Evolutionary conservation across 2,113 vertebrate genomes (phyloP), one percentile per base, ranked within the genome.

Genomic region (Colinus virginianus): DNA sequence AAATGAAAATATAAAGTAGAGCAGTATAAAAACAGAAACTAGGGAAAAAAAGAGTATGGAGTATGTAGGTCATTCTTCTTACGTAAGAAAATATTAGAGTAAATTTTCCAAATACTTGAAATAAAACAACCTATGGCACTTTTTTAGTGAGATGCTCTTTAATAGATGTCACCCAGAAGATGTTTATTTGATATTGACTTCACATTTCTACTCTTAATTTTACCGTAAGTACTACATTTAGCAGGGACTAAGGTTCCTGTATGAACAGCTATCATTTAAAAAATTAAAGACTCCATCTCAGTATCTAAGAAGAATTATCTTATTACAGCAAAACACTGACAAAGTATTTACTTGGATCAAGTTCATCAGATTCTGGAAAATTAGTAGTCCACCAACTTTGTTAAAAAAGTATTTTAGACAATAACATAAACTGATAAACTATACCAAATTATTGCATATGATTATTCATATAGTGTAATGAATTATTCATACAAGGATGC

Each of bases 1-100:
- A 90, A 87, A 80, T 77, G 3, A 79, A 90, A 91, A 88, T 78
- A 80, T 86, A 64, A 68, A 78, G 19, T 55, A 30, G 49, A 88
- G 70, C 34, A 49, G 63, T 42, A 34, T 36, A 40, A 59, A 90
- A 84, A 1, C 36, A 86, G 66, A 86, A 91, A 78, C 3, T 40
- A 32, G 48, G 80, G 30, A 16, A 75, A 25, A 91, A 93, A 94
- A 64, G 56, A 55, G 21, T 38, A 28, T 36, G 53, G 49, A 83
- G 61, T 59, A 70, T 36, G 28, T 62, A 53, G 8, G 43, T 20
- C 5, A 84, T 83, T 66, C 20, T 75, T 87, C 51, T 42, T 34
- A 68, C 71, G 30, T 23, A 67, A 80, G 28, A 83, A 85, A 74
- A 48, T 70, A 82, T 67, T 80, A 14, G 25, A 59, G 7, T 59